phyloP scores from a whole-genome alignment of 1,140 invertebrate species.

The Drosophila sucinea region DNA sequence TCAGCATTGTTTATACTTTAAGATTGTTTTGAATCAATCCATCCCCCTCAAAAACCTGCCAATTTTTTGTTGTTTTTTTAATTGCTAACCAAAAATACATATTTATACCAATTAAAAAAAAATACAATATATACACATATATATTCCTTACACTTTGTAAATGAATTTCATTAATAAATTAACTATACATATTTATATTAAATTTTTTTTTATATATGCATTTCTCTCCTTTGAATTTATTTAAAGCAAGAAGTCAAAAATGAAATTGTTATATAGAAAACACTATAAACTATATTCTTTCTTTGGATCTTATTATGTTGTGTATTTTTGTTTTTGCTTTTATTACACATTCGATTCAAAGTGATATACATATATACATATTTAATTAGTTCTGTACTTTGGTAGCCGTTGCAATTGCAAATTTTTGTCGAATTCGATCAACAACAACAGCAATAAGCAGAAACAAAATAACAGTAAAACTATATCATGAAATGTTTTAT shows the following conservation, averaged over 20 bases:
- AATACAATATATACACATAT: neutral
- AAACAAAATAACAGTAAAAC: neutral
- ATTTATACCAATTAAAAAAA: neutral
- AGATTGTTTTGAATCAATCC: neutral
- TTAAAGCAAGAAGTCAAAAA: slow-evolving; percentile 5
- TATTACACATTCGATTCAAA: slow-evolving; percentile 31
- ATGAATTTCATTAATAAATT: slow-evolving; percentile 11
- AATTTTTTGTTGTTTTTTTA: neutral
- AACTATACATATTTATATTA: neutral
- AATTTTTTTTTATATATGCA: neutral
- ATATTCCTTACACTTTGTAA: neutral
- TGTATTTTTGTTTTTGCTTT: neutral
- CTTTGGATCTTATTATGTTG: neutral
- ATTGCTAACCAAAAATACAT: neutral
- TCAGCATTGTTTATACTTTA: slow-evolving; percentile 1
- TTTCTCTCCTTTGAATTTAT: neutral
- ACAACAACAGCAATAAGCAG: slow-evolving; percentile 23
- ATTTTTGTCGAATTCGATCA: slow-evolving; percentile 47
- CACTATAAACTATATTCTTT: neutral
- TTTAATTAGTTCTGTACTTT: slow-evolving; percentile 68
- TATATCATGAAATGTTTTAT: slow-evolving; percentile 66
- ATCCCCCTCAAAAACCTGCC: neutral
- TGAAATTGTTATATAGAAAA: neutral
- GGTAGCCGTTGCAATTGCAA: slow-evolving; percentile 57
- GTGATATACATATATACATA: slow-evolving; percentile 33